These are phyloP conservation scores for Nannobrachium achirus DNA, from an alignment of 2,113 vertebrate species.

Conservation along the genomic window DNA sequence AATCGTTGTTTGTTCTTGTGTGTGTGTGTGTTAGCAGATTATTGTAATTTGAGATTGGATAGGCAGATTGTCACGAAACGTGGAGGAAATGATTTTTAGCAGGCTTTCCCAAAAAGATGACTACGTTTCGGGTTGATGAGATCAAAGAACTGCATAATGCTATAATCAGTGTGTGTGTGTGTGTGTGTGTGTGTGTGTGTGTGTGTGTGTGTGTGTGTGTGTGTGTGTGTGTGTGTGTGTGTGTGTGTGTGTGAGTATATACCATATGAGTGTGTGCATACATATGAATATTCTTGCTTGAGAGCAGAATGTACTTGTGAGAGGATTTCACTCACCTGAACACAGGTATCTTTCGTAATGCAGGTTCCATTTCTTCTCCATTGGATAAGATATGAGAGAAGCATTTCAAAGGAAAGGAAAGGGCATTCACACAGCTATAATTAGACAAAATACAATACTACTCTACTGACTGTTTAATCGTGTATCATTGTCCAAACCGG, in stretches of 20 bases:
- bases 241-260: neutral
- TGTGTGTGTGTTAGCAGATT: too few species aligned
- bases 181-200: neutral
- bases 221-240: neutral
- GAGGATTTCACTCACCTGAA: slow-evolving; percentile 46
- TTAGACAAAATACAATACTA: neutral
- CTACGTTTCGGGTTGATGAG: too few species aligned
- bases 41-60: too few species aligned
- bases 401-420: slow-evolving; percentile 5
- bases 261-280: too few species aligned
- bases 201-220: neutral
- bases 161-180: too few species aligned
- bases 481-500: neutral
- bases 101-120: too few species aligned
- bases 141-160: too few species aligned
- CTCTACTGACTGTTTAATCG: neutral
- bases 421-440: neutral
- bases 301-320: too few species aligned
- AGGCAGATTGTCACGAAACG: too few species aligned
- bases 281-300: too few species aligned
- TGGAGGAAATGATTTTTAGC: too few species aligned
- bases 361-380: slow-evolving; percentile 49
- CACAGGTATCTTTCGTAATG: slow-evolving; percentile 17
- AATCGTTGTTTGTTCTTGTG: too few species aligned
- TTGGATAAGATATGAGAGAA: neutral